Evolutionary conservation across 2,888 invertebrate genomes (phyloP), one percentile per base, ranked within the genome.

Genomic region (Hyppa rectilinea): DNA sequence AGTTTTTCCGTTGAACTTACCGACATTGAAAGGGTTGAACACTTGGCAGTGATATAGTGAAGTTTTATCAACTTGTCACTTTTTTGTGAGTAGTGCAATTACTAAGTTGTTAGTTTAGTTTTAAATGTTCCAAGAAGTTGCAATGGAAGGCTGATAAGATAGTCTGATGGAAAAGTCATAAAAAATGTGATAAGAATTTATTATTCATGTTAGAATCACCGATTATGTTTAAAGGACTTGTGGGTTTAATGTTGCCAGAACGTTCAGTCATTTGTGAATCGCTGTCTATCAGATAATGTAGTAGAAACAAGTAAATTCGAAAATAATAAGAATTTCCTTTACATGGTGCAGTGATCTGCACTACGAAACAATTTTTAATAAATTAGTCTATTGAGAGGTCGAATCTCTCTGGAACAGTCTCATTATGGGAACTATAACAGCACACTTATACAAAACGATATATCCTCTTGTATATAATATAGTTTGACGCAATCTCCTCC

Each of bases 41-140:
- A 53, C 31, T 71, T 71, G 70, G 17, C 59, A 40, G 36, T 56
- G 49, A 71, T 47, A 31, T 72, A 64, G n/a, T 71, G 64, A 64
- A 43, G 60, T 64, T 63, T 43, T 36, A n/a, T 60, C 5, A n/a
- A 75, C 34, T 59, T 70, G n/a, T 5, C 50, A 29, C 34, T 2
- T 9, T 20, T 4, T 34, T 50, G 12, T 52, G 38, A 38, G 43
- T 40, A 34, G 34, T 56, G 36, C 4, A 50, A 45, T 55, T 45
- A 59, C 47, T 53, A 43, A 43, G 23, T 36, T 47, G 29, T 34
- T 14, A 50, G 34, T 50, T 23, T 29, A 36, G 40, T 31, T 4
- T 55, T 12, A 4, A 56, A 36, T 26, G 9, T 31, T 43, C 23
- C 2, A 3, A 38, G n/a, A 26, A 55, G 1, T 65, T 23, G 5